Evolutionary conservation across 1,140 invertebrate species (phyloP).

Genomic region (Phthorimaea operculella): DNA sequence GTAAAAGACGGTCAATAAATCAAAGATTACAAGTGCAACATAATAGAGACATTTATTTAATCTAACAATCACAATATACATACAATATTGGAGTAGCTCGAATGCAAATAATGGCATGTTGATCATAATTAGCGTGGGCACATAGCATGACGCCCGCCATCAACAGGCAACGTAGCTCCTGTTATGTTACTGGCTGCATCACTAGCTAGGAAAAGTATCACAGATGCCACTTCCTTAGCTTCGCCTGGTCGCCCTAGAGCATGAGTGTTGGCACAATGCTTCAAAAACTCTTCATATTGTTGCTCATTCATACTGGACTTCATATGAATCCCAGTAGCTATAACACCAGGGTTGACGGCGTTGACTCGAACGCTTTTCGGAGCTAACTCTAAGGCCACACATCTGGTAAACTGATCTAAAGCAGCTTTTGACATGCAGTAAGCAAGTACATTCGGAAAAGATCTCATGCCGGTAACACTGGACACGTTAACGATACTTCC

Average conservation of each 20-base stretch:
- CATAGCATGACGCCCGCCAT: constrained; percentile 73
- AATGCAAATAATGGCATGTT: background rate
- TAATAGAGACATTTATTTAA: no score
- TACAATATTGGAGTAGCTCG: background rate
- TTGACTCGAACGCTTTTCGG: constrained; percentile 81
- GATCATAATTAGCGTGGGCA: constrained; percentile 36
- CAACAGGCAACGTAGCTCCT: constrained; percentile 79
- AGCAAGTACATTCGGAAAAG: constrained; percentile 73
- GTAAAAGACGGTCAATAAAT: constrained; percentile 9
- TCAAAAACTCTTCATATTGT: constrained; percentile 76
- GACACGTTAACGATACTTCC: constrained; percentile 86
- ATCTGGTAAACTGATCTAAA: constrained; percentile 84
- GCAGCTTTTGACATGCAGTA: constrained; percentile 87
- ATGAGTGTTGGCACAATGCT: constrained; percentile 78
- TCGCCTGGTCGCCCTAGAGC: constrained; percentile 79
- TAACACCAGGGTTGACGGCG: constrained; percentile 80
- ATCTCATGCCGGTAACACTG: constrained; percentile 80
- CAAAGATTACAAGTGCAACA: background rate
- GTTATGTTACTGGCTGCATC: constrained; percentile 82
- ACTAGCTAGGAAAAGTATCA: constrained; percentile 83
- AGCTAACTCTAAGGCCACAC: constrained; percentile 75
- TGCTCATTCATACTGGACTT: constrained; percentile 75
- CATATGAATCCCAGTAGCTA: constrained; percentile 80
- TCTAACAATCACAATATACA: no score
- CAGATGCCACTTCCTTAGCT: constrained; percentile 77